phyloP scores from a whole-genome alignment of 2,113 vertebrate species.

The Lampris incognitus region DNA sequence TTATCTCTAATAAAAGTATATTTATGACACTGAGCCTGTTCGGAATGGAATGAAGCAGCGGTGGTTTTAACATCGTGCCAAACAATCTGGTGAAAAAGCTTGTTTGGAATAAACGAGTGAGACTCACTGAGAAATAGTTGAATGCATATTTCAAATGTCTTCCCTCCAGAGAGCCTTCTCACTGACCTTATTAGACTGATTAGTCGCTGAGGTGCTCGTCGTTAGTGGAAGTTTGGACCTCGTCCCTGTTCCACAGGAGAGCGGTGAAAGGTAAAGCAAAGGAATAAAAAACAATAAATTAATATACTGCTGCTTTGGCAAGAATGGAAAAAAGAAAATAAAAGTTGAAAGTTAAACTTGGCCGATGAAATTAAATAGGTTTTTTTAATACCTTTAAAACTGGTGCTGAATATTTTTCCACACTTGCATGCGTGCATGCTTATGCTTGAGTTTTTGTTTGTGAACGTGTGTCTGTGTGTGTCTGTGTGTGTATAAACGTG shows the following conservation, averaged over 20 bases:
- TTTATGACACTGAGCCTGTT: constrained; percentile 37
- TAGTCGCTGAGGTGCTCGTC: constrained; percentile 16
- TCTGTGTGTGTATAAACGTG: constrained; percentile 38
- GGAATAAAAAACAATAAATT: constrained; percentile 2
- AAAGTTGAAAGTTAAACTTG: constrained; percentile 62
- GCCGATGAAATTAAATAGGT: constrained; percentile 59
- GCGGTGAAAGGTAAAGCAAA: neutral
- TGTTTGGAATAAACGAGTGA: constrained; percentile 31
- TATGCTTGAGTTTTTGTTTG: constrained; percentile 20
- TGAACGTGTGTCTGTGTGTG: constrained; percentile 30
- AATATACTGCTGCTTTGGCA: constrained; percentile 48
- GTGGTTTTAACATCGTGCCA: constrained; percentile 27
- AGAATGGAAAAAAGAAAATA: constrained; percentile 37
- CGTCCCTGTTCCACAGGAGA: constrained; percentile 1
- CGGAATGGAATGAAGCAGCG: constrained; percentile 19
- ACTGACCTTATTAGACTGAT: constrained; percentile 24
- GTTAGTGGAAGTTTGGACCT: neutral
- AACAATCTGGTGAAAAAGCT: constrained; percentile 10
- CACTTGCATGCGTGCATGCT: constrained; percentile 70
- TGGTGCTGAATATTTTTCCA: constrained; percentile 57
- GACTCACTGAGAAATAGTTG: constrained; percentile 4
- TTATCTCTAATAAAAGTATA: constrained; percentile 10
- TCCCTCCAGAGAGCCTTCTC: neutral
- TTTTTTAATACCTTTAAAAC: constrained; percentile 59
- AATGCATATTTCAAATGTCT: too few relatives aligned